Percentiles rank a stretch among this genome's conserved stretches.
These are phyloP conservation scores for Amphiprion percula DNA, from an alignment of 2,113 vertebrate genomes.

Conservation along the genomic window DNA sequence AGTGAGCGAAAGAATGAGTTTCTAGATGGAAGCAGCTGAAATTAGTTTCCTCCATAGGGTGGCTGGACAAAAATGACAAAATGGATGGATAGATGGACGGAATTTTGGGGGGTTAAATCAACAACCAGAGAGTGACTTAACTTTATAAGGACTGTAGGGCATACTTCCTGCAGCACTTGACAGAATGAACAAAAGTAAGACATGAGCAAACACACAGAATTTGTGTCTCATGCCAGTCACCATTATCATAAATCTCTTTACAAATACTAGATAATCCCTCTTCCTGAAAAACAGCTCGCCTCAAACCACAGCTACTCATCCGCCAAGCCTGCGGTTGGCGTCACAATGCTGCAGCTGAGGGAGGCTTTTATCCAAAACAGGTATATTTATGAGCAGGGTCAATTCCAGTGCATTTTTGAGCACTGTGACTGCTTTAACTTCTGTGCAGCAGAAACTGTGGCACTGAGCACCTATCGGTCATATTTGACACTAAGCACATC, in stretches of 20 bases:
- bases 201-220: constrained; percentile 9
- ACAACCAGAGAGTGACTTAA: too few relatives aligned
- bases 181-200: neutral
- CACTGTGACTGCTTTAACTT: too few relatives aligned
- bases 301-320: constrained; percentile 18
- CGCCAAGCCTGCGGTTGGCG: constrained; percentile 18
- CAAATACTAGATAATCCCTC: constrained; percentile 34
- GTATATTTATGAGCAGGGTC: neutral
- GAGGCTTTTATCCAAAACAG: neutral
- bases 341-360: neutral
- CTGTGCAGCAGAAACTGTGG: too few relatives aligned
- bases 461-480: too few relatives aligned
- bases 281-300: neutral
- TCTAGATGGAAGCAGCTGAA: too few relatives aligned
- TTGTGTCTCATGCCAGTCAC: constrained; percentile 10
- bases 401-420: neutral
- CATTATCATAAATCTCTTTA: constrained; percentile 37
- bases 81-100: too few relatives aligned
- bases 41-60: too few relatives aligned
- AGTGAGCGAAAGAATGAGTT: too few relatives aligned
- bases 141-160: too few relatives aligned
- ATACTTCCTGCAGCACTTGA: neutral
- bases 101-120: too few relatives aligned
- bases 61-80: too few relatives aligned
- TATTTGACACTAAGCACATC: too few relatives aligned